These are phyloP conservation scores for Aphidius gifuensis DNA, from an alignment of 1,140 invertebrate genomes.

Conservation along the genomic window DNA sequence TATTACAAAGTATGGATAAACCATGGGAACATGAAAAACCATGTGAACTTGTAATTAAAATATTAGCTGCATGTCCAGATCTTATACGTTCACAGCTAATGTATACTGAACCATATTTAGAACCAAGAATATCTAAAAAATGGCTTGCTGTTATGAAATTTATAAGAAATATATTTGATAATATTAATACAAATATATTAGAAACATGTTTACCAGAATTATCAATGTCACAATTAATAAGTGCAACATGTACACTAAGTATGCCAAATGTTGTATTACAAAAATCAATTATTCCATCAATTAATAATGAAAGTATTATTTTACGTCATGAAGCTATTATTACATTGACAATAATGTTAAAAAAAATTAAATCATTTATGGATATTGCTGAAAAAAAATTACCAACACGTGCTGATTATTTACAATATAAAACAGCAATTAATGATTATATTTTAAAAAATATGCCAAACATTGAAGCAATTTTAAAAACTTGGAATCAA, in stretches of 20 bases:
- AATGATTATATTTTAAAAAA: slow-evolving; percentile 43
- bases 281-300: slow-evolving; percentile 33
- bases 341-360: slow-evolving; percentile 39
- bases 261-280: slow-evolving; percentile 41
- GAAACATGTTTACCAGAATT: slow-evolving; percentile 31
- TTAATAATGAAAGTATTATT: slow-evolving; percentile 34
- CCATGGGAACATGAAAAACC: slow-evolving; percentile 66
- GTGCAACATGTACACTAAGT: slow-evolving; percentile 34
- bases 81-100: slow-evolving; percentile 63
- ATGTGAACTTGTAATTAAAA: slow-evolving; percentile 63
- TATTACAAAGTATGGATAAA: slow-evolving; percentile 62
- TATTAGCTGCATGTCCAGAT: slow-evolving; percentile 69
- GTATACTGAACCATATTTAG: slow-evolving; percentile 59
- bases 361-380: slow-evolving; percentile 34
- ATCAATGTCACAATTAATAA: slow-evolving; percentile 37
- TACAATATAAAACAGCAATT: slow-evolving; percentile 27
- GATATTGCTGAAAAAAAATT: slow-evolving; percentile 25
- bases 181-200: slow-evolving; percentile 36
- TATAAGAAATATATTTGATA: slow-evolving; percentile 46
- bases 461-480: slow-evolving; percentile 53
- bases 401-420: slow-evolving; percentile 22
- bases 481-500: slow-evolving; percentile 55
- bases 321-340: slow-evolving; percentile 40
- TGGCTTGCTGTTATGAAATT: slow-evolving; percentile 60
- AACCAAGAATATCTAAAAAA: slow-evolving; percentile 58